phyloP scores from a whole-genome alignment of 2,888 invertebrate genomes.

The Diarsia dahlii region DNA sequence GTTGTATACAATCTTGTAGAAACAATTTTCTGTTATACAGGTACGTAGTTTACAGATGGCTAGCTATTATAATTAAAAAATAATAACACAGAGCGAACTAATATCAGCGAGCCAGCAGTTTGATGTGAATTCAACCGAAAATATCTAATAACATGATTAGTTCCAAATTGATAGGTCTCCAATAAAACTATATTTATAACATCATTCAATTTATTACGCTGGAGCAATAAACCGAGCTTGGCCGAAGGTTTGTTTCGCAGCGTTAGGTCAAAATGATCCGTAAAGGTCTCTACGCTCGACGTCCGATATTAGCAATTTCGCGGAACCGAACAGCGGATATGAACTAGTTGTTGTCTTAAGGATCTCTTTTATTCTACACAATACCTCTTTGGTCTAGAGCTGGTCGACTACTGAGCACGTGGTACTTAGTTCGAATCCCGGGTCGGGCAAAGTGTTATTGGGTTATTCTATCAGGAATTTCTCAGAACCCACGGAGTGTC shows the following conservation, averaged over 20 bases:
- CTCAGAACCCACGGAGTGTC: too few relatives aligned
- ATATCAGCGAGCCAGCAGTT: background rate
- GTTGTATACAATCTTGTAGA: too few relatives aligned
- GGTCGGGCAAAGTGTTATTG: too few relatives aligned
- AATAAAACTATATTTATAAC: slow-evolving; percentile 47
- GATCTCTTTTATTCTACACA: slow-evolving; percentile 3
- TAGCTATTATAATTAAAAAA: background rate
- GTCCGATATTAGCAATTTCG: slow-evolving; percentile 39
- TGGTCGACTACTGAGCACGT: too few relatives aligned
- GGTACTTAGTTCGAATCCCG: too few relatives aligned
- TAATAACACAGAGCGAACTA: slow-evolving; percentile 2
- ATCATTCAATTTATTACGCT: slow-evolving; percentile 48
- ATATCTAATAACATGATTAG: slow-evolving; percentile 33
- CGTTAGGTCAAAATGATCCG: slow-evolving; percentile 48
- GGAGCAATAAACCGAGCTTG: slow-evolving; percentile 47
- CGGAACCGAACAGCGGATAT: slow-evolving; percentile 13
- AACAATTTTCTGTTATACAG: too few relatives aligned
- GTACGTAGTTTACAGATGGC: too few relatives aligned
- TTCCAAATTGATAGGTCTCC: slow-evolving; percentile 42
- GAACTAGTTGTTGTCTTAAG: background rate
- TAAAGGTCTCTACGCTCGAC: slow-evolving; percentile 12
- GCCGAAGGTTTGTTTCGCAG: slow-evolving; percentile 49
- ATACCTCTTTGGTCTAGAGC: too few relatives aligned
- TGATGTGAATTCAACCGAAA: slow-evolving; percentile 32
- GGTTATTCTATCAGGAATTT: too few relatives aligned